These are phyloP conservation scores for Chaetodon trifasciatus DNA, from an alignment of 2,797 vertebrate genomes.

Conservation along the genomic window DNA sequence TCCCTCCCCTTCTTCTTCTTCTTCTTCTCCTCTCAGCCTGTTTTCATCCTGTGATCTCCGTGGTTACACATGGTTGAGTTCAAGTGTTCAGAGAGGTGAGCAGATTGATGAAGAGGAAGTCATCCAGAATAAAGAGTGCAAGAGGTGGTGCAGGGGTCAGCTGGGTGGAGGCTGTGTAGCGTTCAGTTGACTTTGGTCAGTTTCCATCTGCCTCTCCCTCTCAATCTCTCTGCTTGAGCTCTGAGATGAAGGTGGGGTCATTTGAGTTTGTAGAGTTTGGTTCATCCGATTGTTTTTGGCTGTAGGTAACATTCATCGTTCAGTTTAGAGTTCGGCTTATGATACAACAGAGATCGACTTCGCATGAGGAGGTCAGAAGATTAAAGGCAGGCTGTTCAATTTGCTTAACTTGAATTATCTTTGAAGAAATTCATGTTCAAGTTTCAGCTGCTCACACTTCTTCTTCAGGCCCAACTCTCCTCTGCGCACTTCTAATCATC, in stretches of 20 bases:
- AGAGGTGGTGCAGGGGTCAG: slow-evolving; percentile 42
- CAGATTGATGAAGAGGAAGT: slow-evolving; percentile 42
- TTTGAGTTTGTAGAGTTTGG: neutral
- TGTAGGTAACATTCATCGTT: neutral
- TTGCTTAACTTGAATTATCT: slow-evolving; percentile 16
- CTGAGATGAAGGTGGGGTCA: slow-evolving; percentile 13
- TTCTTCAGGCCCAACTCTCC: neutral
- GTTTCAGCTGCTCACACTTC: slow-evolving; percentile 4
- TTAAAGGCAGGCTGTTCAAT: slow-evolving; percentile 4
- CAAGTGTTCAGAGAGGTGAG: slow-evolving; percentile 31
- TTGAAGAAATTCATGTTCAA: slow-evolving; percentile 13
- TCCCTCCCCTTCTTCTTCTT: neutral
- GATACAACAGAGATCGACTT: neutral
- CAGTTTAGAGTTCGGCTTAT: slow-evolving; percentile 7
- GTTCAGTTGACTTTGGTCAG: slow-evolving; percentile 38
- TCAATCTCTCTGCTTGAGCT: slow-evolving; percentile 5
- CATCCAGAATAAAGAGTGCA: slow-evolving; percentile 42
- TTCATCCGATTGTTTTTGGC: neutral
- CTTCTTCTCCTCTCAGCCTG: slow-evolving; percentile 1
- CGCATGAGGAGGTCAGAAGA: slow-evolving; percentile 8
- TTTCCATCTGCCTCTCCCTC: slow-evolving; percentile 44
- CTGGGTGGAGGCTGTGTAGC: slow-evolving; percentile 17
- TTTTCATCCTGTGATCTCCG: slow-evolving; percentile 9
- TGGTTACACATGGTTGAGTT: slow-evolving; percentile 39
- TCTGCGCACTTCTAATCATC: slow-evolving; percentile 16